These are phyloP conservation scores for Harmothoe impar DNA, from an alignment of 2,888 invertebrate genomes.

Conservation along the genomic window DNA sequence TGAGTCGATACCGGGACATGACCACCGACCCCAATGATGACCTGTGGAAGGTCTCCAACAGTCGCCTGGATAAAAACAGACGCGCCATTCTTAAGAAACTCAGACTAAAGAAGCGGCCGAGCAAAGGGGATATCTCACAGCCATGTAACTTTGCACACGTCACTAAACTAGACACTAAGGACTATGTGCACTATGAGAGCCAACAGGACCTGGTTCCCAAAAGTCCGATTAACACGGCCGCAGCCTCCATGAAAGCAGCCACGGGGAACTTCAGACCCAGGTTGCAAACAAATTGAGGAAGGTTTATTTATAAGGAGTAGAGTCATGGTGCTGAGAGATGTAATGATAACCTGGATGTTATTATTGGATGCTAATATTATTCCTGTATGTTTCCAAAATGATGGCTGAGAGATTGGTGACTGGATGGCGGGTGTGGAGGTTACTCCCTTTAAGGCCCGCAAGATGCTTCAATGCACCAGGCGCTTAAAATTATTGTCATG, in stretches of 20 bases:
- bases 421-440: background rate
- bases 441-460: background rate
- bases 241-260: background rate
- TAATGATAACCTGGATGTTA: background rate
- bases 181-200: slow-evolving; percentile 55
- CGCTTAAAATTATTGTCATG: no score
- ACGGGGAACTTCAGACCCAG: slow-evolving; percentile 35
- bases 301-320: background rate
- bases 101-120: background rate
- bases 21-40: slow-evolving; percentile 68
- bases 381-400: background rate
- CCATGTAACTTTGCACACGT: slow-evolving; percentile 70
- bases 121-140: slow-evolving; percentile 69
- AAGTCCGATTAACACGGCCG: slow-evolving; percentile 26
- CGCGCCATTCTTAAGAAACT: slow-evolving; percentile 28
- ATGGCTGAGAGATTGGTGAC: background rate
- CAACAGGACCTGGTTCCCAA: background rate
- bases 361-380: background rate
- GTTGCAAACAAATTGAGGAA: slow-evolving; percentile 18
- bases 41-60: slow-evolving; percentile 68
- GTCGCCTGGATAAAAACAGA: slow-evolving; percentile 36
- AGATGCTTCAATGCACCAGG: no score
- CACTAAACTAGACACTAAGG: slow-evolving; percentile 64
- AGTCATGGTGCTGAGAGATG: background rate
- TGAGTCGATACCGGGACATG: slow-evolving; percentile 63